Base-by-base conservation (phyloP, 2,797 vertebrate genomes). In the Coreius guichenoti region DNA sequence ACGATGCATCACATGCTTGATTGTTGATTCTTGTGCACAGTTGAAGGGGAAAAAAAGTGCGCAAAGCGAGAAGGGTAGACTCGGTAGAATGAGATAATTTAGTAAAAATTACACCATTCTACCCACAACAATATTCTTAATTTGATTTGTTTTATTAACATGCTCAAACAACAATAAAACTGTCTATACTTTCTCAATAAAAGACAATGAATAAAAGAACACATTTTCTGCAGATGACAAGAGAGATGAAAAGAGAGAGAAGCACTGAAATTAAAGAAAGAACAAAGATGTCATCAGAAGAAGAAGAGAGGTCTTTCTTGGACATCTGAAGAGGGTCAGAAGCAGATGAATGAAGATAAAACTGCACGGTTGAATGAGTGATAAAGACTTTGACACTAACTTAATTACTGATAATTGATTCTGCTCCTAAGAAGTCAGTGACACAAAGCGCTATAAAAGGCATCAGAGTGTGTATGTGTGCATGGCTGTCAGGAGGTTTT, bases 331-430 rank as follows among this genome's bases (percentile, higher is more conserved):
- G 61, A 43, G 29, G 21, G 33, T 78, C 47, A 49, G 8, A 72
- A 72, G 8, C 11, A 29, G 49, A 81, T 29, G 63, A 58, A 73
- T 43, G 74, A 29, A 78, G 61, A 65, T 61, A 83, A 83, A 75
- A 36, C n/a, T 26, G 39, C 26, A 8, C 2, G 8, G 54, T 33
- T 87, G 75, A 87, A 72, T 54, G 36, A 83, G 68, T 80, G 81
- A 86, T 91, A 90, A 91, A 92, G 91, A 92, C 87, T 91, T 83
- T 93, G 92, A 94, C 93, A 93, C 89, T 81, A 91, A 92, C 90
- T 89, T 92, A 92, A 93, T 92, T 91, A 91, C 90, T 86, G 91
- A 92, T 94, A 94, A 94, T 91, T 92, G 92, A 93, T 92, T 93
- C 77, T 23, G 86, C 91, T 92, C 31, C 85, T 88, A 81, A 89